Conservation (phyloP, 2,797 vertebrate species). For the Staurois parvus region DNA sequence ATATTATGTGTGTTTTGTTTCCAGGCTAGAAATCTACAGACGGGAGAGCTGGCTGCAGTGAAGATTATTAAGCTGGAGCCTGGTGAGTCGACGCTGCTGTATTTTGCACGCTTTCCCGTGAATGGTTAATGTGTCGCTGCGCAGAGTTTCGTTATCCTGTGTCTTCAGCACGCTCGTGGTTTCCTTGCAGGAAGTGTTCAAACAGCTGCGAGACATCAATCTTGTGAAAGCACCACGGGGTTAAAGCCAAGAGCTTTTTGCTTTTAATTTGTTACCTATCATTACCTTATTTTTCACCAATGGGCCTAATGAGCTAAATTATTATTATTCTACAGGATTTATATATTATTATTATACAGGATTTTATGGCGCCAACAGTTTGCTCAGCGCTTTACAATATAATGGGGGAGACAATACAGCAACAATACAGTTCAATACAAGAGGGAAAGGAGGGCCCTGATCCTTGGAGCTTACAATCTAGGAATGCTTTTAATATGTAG, state of each 20-base stretch:
- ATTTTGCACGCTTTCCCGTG: not conserved
- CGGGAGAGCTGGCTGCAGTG: conserved; percentile 94
- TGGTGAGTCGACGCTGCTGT: conserved; percentile 79
- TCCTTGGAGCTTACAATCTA: no score
- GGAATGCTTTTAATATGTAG: no score
- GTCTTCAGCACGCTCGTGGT: not conserved
- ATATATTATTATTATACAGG: no score
- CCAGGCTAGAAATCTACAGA: conserved; percentile 95
- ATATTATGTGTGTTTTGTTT: conserved; percentile 63
- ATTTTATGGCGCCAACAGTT: no score
- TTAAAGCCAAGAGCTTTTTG: not conserved
- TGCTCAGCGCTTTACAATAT: no score
- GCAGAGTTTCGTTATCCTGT: not conserved
- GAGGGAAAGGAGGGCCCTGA: no score
- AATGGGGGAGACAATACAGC: no score
- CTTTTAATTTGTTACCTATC: not conserved
- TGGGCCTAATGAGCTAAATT: no score
- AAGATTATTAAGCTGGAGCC: conserved; percentile 99
- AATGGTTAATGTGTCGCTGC: not conserved
- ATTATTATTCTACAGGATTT: no score
- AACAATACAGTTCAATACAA: no score
- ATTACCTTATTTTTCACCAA: no score
- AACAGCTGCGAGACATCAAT: not conserved
- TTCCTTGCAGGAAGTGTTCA: conserved; percentile 32
- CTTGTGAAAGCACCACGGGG: not conserved